phyloP scores from a whole-genome alignment of 1,140 invertebrate species.

The Drosophila albomicans region DNA sequence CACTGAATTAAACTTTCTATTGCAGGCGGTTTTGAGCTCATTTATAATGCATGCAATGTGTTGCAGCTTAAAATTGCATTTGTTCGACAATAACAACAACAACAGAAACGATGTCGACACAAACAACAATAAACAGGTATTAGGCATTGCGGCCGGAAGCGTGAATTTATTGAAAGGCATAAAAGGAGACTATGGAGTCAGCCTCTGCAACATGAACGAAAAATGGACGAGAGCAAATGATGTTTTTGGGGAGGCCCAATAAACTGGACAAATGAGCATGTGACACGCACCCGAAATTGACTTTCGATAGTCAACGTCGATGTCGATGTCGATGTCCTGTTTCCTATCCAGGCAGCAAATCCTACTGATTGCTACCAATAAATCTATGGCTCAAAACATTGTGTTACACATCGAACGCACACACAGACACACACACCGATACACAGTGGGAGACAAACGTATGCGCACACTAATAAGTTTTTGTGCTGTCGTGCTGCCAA shows the following conservation, averaged over 20 bases:
- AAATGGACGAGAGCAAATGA: constrained; percentile 72
- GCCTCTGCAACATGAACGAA: constrained; percentile 32
- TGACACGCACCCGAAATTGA: constrained; percentile 81
- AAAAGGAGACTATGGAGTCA: constrained; percentile 52
- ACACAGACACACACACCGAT: constrained; percentile 12
- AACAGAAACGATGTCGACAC: constrained; percentile 29
- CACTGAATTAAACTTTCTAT: constrained; percentile 55
- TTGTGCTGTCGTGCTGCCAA: not conserved
- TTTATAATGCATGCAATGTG: constrained; percentile 56
- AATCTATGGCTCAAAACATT: constrained; percentile 75
- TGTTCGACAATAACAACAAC: constrained; percentile 24
- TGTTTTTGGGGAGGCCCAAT: constrained; percentile 54
- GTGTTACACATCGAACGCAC: constrained; percentile 53
- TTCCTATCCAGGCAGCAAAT: constrained; percentile 55
- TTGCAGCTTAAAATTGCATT: constrained; percentile 52
- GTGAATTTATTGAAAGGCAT: constrained; percentile 81
- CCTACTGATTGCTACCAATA: constrained; percentile 76
- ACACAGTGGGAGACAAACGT: constrained; percentile 40
- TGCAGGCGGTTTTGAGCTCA: constrained; percentile 38
- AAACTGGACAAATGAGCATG: constrained; percentile 82
- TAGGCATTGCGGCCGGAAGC: constrained; percentile 66
- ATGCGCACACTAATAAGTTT: constrained; percentile 57
- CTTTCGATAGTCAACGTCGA: constrained; percentile 76
- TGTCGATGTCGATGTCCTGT: constrained; percentile 26
- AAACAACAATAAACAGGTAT: constrained; percentile 80